Base-by-base conservation (phyloP, 2,797 vertebrate genomes). In the Pitangus sulphuratus region DNA sequence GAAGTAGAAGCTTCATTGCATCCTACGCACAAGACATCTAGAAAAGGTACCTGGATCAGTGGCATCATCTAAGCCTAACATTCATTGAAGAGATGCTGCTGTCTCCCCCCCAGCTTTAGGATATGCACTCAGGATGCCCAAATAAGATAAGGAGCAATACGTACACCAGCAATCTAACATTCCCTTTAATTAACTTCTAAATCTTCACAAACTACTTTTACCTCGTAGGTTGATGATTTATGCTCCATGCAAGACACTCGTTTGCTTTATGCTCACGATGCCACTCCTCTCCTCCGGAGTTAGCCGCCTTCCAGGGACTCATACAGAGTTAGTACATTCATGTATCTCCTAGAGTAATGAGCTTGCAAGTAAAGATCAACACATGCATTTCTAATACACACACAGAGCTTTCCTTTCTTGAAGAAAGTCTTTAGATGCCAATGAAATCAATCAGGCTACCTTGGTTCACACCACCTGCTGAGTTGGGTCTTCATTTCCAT, bases 381-480 rank as follows among this genome's bases (percentile, higher is more conserved):
- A 57, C 25, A 15, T 1, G 10, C 26, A 61, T 84, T 85, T 89
- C 45, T 68, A 87, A 68, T 35, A 83, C 19, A 91, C 8, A 48
- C 22, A 60, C 9, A 50, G 2, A 47, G 3, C 14, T 57, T 74
- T 25, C 10, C 20, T 57, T 58, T 81, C 48, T 64, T 58, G 35
- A 85, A 87, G 62, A 82, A 71, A 85, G 24, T 54, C 53, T 94
- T 84, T 72, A 87, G 79, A 66, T 61, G 82, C 18, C 79, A 97
- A 9, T 53, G 69, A 84, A 95, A 84, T 70, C 61, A 88, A 45
- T 75, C 25, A 48, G 93, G 70, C 79, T 91, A 78, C 79, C 79
- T 78, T 90, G 40, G 40, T 58, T 92, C 82, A 92, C 72, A 92
- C 40, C 65, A 93, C 72, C 89, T 88, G 76, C 70, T 90, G 87